Evolutionary conservation across 2,888 invertebrate species (phyloP).

Genomic region (Apamea sordens): DNA sequence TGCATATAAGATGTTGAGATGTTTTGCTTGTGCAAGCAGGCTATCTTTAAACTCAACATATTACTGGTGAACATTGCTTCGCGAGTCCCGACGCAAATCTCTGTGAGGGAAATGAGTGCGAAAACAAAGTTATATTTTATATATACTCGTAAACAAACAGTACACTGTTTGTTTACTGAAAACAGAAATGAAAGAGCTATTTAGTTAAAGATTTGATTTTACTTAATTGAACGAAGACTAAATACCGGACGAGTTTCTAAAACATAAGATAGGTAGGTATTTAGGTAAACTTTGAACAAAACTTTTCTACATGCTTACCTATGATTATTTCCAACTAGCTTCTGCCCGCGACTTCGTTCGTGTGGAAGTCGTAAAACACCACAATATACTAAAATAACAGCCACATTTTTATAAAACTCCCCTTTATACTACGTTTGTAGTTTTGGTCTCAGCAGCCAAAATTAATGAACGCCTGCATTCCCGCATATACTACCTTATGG

Average conservation of each 20-base stretch:
- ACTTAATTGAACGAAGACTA: neutral
- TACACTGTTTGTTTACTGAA: conserved; percentile 12
- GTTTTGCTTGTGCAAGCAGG: conserved; percentile 6
- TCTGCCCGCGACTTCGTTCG: neutral
- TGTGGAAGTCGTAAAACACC: neutral
- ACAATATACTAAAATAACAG: neutral
- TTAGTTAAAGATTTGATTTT: neutral
- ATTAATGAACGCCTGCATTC: neutral
- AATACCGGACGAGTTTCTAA: neutral
- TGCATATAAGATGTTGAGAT: conserved; percentile 3
- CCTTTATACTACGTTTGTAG: neutral
- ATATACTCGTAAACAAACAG: neutral
- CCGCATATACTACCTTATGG: neutral
- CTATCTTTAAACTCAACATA: conserved; percentile 40
- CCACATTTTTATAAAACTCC: neutral
- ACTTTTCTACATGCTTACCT: neutral
- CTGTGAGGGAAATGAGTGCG: conserved; percentile 32
- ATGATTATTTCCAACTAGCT: neutral
- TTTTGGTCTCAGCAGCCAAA: neutral
- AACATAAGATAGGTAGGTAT: neutral
- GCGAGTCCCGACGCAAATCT: conserved; percentile 14
- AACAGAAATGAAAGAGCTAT: conserved; percentile 13
- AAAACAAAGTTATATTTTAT: conserved; percentile 25
- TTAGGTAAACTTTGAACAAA: neutral
- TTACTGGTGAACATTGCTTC: conserved; percentile 36